Evolutionary conservation across 92 coral and sea anemone genomes (phyloP).

Genomic region (Blastomussa wellsi): DNA sequence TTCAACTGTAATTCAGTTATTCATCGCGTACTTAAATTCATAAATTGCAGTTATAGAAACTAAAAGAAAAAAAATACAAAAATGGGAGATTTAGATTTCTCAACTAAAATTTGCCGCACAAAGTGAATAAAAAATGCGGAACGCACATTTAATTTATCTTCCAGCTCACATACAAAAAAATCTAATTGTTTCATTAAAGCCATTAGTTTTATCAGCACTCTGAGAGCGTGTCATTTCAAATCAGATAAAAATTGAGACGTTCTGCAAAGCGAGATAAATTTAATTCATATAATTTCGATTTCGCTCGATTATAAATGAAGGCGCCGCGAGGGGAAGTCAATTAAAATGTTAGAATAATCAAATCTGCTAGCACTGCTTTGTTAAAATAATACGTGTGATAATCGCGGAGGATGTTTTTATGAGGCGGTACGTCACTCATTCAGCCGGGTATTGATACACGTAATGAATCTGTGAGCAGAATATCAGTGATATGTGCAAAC

Average conservation of each 20-base stretch:
- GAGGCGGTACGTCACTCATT: conserved; percentile 11
- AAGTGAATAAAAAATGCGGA: conserved; percentile 11
- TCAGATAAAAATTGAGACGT: conserved; percentile 24
- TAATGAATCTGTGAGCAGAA: conserved; percentile 48
- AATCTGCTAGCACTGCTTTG: conserved; percentile 25
- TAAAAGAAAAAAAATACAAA: not conserved
- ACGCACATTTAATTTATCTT: conserved; percentile 17
- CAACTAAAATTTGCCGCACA: not conserved
- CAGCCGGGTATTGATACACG: conserved; percentile 26
- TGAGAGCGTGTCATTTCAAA: conserved; percentile 23
- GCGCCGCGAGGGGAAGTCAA: conserved; percentile 43
- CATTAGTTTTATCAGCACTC: conserved; percentile 49
- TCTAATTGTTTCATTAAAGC: conserved; percentile 48
- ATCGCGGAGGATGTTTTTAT: conserved; percentile 43
- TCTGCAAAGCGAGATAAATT: conserved; percentile 32
- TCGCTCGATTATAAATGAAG: not conserved
- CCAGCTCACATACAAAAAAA: conserved; percentile 23
- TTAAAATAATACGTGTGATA: conserved; percentile 39
- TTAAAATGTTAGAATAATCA: conserved; percentile 34
- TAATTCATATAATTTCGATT: conserved; percentile 37
- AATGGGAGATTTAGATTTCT: not conserved
- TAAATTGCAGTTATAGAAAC: not conserved
- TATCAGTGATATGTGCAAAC: conserved; percentile 43
- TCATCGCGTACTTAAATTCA: not conserved
- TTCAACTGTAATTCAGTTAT: not conserved